These are phyloP conservation scores for Zaprionus vittiger DNA, from an alignment of 1,140 invertebrate genomes.

Conservation along the genomic window DNA sequence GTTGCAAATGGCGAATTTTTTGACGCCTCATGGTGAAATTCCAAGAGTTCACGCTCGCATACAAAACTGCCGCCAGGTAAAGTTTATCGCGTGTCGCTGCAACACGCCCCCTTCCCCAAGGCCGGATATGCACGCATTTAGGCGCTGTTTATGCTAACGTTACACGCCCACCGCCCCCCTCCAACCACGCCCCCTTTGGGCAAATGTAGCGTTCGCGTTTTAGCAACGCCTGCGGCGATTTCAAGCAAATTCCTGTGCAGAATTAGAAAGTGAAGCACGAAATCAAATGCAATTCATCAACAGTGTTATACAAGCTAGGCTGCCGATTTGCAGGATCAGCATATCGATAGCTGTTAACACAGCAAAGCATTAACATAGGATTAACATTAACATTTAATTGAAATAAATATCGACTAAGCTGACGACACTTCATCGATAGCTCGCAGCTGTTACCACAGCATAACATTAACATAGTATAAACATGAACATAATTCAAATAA, in stretches of 20 bases:
- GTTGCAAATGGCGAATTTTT: slow-evolving; percentile 72
- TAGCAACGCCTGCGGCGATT: not conserved
- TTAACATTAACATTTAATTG: no score
- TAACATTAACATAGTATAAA: no score
- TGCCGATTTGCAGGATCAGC: not conserved
- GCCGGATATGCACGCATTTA: slow-evolving; percentile 69
- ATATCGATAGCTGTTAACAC: no score
- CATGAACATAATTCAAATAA: no score
- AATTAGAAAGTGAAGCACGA: not conserved
- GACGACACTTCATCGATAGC: no score
- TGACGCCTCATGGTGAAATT: slow-evolving; percentile 50
- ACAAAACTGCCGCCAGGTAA: slow-evolving; percentile 13
- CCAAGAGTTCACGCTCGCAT: slow-evolving; percentile 18
- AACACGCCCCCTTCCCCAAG: slow-evolving; percentile 1
- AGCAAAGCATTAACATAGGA: no score
- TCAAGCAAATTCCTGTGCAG: not conserved
- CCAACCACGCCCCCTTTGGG: not conserved
- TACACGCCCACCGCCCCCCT: no score
- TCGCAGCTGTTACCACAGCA: no score
- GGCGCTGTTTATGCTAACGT: slow-evolving; percentile 47
- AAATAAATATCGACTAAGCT: no score
- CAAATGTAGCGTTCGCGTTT: not conserved
- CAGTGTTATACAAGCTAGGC: not conserved
- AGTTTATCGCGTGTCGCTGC: slow-evolving; percentile 22
- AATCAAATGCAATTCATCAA: not conserved